A percentile compares a stretch with the other conserved stretches of the same genome.
These are phyloP conservation scores for Exocentrus adspersus DNA, from an alignment of 2,888 invertebrate species.

Conservation along the genomic window DNA sequence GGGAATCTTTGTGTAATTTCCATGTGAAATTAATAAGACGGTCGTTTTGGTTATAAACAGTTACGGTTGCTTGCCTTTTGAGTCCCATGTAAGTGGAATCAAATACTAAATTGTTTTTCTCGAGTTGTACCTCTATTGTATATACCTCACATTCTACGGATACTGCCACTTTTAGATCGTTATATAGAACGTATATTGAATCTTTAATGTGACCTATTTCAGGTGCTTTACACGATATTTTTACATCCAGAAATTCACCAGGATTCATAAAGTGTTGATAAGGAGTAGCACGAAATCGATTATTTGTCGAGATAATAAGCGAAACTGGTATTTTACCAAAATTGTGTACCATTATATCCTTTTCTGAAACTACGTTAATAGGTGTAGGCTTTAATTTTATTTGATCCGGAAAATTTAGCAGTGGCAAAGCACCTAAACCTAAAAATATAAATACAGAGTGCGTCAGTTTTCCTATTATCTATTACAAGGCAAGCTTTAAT, in stretches of 20 bases:
- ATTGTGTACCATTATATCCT: constrained; percentile 67
- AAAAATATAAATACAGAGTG: constrained; percentile 42
- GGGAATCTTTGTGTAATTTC: constrained; percentile 66
- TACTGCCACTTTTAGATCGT: constrained; percentile 46
- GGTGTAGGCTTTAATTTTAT: constrained; percentile 66
- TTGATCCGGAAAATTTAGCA: constrained; percentile 70
- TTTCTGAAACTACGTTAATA: constrained; percentile 65
- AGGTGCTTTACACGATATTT: constrained; percentile 66
- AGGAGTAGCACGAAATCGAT: constrained; percentile 67
- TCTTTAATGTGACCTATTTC: constrained; percentile 7
- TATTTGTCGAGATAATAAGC: constrained; percentile 62
- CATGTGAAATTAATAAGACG: constrained; percentile 68
- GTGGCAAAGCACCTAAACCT: constrained; percentile 68
- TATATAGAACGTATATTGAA: constrained; percentile 19
- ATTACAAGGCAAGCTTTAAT: too few species aligned
- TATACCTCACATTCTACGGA: constrained; percentile 63
- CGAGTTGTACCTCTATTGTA: constrained; percentile 65
- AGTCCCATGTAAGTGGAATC: constrained; percentile 70
- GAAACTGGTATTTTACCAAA: constrained; percentile 65
- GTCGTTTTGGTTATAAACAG: constrained; percentile 68
- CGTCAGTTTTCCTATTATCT: too few species aligned
- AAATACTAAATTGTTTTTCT: constrained; percentile 66
- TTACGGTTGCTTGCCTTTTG: constrained; percentile 62
- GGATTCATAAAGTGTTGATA: constrained; percentile 66
- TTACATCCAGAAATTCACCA: constrained; percentile 65